Evolutionary conservation across 2,888 invertebrate genomes (phyloP).

Genomic region (Arctia plantaginis): DNA sequence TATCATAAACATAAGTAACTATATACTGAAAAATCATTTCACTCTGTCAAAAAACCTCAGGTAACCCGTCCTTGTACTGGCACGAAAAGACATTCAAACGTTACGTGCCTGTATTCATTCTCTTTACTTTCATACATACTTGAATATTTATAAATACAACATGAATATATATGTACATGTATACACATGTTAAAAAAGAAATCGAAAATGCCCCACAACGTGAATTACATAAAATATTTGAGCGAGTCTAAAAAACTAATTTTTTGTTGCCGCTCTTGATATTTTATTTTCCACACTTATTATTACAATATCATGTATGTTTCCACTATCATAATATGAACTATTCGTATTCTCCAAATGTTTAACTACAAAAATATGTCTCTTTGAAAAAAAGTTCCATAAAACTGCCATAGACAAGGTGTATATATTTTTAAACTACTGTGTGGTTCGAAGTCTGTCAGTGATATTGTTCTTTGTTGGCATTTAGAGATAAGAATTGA

Average conservation of each 20-base stretch:
- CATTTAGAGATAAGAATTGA: constrained; percentile 48
- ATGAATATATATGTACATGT: neutral
- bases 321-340: too few species aligned
- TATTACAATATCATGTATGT: too few species aligned
- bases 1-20: too few species aligned
- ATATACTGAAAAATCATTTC: too few species aligned
- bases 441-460: neutral
- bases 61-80: neutral
- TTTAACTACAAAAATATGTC: neutral
- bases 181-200: neutral
- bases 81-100: neutral
- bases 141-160: constrained; percentile 2
- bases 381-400: neutral
- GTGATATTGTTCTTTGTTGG: neutral
- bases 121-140: neutral
- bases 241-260: too few species aligned
- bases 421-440: neutral
- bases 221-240: too few species aligned
- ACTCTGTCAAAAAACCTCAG: neutral
- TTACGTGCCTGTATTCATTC: neutral
- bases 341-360: too few species aligned
- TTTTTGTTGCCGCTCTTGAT: too few species aligned
- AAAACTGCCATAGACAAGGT: neutral
- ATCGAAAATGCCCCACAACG: neutral
- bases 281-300: too few species aligned